A percentile compares a stretch with the other conserved stretches of the same genome.
phyloP scores from a whole-genome alignment of 2,113 vertebrate species.

The Corythoichthys haematopterus region DNA sequence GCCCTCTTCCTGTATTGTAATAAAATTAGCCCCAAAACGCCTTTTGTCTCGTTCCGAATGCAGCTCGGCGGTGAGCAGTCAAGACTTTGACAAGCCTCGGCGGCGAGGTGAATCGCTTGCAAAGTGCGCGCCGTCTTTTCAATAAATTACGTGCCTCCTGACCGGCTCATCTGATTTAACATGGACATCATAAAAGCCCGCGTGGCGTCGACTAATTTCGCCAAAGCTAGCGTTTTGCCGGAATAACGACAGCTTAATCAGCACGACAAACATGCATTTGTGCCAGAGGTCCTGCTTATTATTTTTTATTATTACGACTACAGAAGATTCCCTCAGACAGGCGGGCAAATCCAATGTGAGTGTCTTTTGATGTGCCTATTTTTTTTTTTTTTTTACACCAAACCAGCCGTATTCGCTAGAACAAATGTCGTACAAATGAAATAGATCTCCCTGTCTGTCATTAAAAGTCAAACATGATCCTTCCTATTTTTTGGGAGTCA shows the following conservation, averaged over 20 bases:
- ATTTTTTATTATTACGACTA: slow-evolving; percentile 32
- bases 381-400: not conserved
- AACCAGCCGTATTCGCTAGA: not conserved
- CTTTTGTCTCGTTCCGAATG: slow-evolving; percentile 70
- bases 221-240: slow-evolving; percentile 44
- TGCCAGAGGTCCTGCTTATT: slow-evolving; percentile 30
- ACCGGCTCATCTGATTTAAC: slow-evolving; percentile 62
- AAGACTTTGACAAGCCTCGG: slow-evolving; percentile 66
- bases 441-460: not conserved
- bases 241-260: slow-evolving; percentile 51
- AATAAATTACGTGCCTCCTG: slow-evolving; percentile 55
- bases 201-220: slow-evolving; percentile 15
- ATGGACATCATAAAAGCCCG: slow-evolving; percentile 47
- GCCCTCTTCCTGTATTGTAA: slow-evolving; percentile 75
- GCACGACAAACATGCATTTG: slow-evolving; percentile 40
- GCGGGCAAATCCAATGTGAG: slow-evolving; percentile 42
- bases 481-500: not conserved
- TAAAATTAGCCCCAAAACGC: slow-evolving; percentile 77
- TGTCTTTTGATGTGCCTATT: slow-evolving; percentile 1
- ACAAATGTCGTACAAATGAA: slow-evolving; percentile 2
- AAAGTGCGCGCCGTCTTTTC: slow-evolving; percentile 57
- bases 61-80: slow-evolving; percentile 61
- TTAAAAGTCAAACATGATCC: slow-evolving; percentile 1
- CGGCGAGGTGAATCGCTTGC: slow-evolving; percentile 63
- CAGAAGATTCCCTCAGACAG: slow-evolving; percentile 39